Evolutionary conservation across 2,797 vertebrate species (phyloP), one percentile per base, ranked within the genome.

Genomic region (Lepus townsendii): DNA sequence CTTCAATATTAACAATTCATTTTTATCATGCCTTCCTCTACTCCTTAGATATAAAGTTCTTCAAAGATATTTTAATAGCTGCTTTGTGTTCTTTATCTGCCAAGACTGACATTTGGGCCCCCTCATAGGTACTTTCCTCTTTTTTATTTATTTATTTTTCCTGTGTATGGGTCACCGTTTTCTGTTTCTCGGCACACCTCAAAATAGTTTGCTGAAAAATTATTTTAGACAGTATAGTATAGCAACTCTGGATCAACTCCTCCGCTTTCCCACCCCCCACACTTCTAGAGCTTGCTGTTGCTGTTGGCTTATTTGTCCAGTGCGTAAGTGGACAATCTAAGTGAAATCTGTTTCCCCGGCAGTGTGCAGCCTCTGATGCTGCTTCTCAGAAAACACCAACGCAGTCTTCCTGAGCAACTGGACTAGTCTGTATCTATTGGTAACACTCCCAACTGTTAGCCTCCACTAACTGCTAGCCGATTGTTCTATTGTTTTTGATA

Each of bases 401-500:
- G 38, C 9, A 22, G 35, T 27, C 10, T 69, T n/a, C n/a, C 17
- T 50, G 72, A 77, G 22, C 14, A 76, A 60, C 72, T 27, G 32
- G 62, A 32, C 57, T 75, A 52, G 32, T 77, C 71, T 30, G 0
- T 54, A 52, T 27, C 66, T 75, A 57, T 2, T 75, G 60, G 24
- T 19, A 60, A 77, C 63, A 88, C 27, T 65, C 54, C 91, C 88
- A 75, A 19, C 19, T 80, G 26, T 80, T 30, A 87, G 54, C 26
- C 57, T 77, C 65, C 32, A 63, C 38, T 79, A 75, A 19, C 19
- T 80, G 26, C 77, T 30, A 87, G 54, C 26, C 57, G 90, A 92
- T 83, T 92, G 84, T 54, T 83, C 92, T 87, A 83, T 35, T 92
- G 92, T 88, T 83, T 63, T 52, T 63, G 54, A n/a, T 65, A 82